Evolutionary conservation across 2,888 invertebrate genomes (phyloP).

Genomic region (Rhaphigaster nebulosa): DNA sequence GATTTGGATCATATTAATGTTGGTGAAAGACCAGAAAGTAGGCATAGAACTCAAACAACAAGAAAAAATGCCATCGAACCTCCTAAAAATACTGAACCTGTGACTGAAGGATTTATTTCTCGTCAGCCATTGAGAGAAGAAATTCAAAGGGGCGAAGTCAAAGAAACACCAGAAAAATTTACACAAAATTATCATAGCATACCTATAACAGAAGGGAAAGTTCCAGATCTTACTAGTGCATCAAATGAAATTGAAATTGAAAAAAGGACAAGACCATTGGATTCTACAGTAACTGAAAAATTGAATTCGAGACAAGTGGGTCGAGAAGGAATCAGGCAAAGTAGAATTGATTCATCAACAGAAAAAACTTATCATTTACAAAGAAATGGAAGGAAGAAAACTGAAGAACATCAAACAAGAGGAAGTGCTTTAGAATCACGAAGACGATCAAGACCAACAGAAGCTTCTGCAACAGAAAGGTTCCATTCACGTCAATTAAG

Average conservation of each 20-base stretch:
- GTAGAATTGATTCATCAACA: slow-evolving; percentile 14
- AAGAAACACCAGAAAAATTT: slow-evolving; percentile 3
- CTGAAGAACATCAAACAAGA: slow-evolving; percentile 9
- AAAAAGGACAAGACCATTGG: slow-evolving; percentile 39
- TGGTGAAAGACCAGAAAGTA: background rate
- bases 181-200: background rate
- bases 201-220: slow-evolving; percentile 26
- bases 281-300: slow-evolving; percentile 39
- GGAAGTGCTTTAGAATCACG: background rate
- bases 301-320: background rate
- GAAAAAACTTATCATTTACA: background rate
- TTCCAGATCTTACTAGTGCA: slow-evolving; percentile 9
- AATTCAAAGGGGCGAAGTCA: background rate
- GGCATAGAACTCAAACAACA: background rate
- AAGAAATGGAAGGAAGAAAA: slow-evolving; percentile 26
- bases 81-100: background rate
- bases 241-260: slow-evolving; percentile 34
- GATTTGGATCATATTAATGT: background rate
- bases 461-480: slow-evolving; percentile 15
- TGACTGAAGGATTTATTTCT: slow-evolving; percentile 42
- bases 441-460: slow-evolving; percentile 39
- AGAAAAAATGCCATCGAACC: slow-evolving; percentile 40
- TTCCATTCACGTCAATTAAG: slow-evolving; percentile 19
- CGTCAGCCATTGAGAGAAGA: slow-evolving; percentile 4
- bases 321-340: slow-evolving; percentile 5